Base-by-base conservation (phyloP, 2,113 vertebrate species). In the Numida meleagris region DNA sequence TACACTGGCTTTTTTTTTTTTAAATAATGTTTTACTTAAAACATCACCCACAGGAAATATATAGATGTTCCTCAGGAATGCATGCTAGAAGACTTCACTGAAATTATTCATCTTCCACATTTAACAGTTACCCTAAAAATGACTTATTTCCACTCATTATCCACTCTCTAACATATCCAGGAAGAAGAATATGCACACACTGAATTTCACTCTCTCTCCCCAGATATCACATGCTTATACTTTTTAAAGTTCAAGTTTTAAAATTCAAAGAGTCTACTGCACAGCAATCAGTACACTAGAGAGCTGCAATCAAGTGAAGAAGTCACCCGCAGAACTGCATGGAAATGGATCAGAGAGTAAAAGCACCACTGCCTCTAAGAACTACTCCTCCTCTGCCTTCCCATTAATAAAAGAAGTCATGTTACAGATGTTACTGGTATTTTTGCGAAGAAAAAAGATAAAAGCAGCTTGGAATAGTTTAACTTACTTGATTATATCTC, bases 401-500 rank as follows among this genome's bases (percentile, higher is more conserved):
- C 55, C 55, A 12, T 20, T 31, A 57, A 57, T 57, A 33, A 14
- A 78, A 67, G 12, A 45, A 19, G 21, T 93, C 20, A 29, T 5
- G 8, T 72, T 10, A 55, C 70, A 92, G 36, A 45, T 50, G 6
- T 77, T 38, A 88, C 24, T 71, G 19, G 3, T 55, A 43, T 24
- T 27, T n/a, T n/a, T n/a, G n/a, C n/a, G n/a, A n/a, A 79, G 61
- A 72, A 86, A 82, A 20, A 85, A 65, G n/a, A 82, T 25, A 40
- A 68, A 53, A 86, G 46, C 58, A 89, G 68, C 25, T 72, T 40
- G 68, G 40, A 70, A 36, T 58, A 86, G 38, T 61, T 88, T 86
- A 36, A 96, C 97, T 97, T 80, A 99, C 99, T 97, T 99, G 98
- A n/a, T 86, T 97, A 70, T 99, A 98, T 93, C 97, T 99, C 40